Conservation (phyloP, 2,797 vertebrate genomes). For the Lithobates sylvaticus region DNA sequence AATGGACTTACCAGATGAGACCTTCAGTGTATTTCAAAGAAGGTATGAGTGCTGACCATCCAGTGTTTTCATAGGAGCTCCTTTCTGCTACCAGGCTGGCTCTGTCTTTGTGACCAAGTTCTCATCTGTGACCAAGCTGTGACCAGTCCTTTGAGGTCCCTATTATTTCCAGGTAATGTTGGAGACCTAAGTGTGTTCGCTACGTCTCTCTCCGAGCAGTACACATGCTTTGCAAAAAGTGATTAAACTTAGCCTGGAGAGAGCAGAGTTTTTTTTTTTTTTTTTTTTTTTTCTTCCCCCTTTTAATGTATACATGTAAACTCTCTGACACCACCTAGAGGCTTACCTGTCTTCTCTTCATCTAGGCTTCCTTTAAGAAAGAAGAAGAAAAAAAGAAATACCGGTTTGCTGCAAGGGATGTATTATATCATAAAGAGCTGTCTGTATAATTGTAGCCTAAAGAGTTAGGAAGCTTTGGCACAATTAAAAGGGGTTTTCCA, state of each 20-base stretch:
- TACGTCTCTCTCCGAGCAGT: slow-evolving; percentile 26
- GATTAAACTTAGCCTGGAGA: slow-evolving; percentile 35
- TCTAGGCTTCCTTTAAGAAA: slow-evolving; percentile 27
- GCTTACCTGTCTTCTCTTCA: slow-evolving; percentile 38
- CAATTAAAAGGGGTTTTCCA: slow-evolving; percentile 58
- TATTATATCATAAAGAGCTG: slow-evolving; percentile 57
- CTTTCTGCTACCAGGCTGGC: neutral
- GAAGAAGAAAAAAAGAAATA: slow-evolving; percentile 44
- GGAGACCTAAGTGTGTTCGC: slow-evolving; percentile 17
- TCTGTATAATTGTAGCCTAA: slow-evolving; percentile 60
- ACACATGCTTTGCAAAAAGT: slow-evolving; percentile 45
- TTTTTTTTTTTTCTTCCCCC: neutral
- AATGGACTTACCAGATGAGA: slow-evolving; percentile 35
- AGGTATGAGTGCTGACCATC: slow-evolving; percentile 6
- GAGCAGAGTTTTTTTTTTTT: slow-evolving; percentile 33
- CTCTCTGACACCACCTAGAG: slow-evolving; percentile 61
- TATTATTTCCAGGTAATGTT: neutral
- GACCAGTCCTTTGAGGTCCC: slow-evolving; percentile 21
- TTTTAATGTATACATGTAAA: slow-evolving; percentile 49
- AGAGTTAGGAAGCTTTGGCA: slow-evolving; percentile 60
- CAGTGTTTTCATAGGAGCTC: slow-evolving; percentile 16
- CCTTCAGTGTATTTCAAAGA: slow-evolving; percentile 9
- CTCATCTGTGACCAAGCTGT: neutral
- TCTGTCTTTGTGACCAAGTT: too few relatives aligned
- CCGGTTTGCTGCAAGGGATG: slow-evolving; percentile 61